These are phyloP conservation scores for Phrynocephalus forsythii DNA, from an alignment of 2,797 vertebrate species.

Conservation along the genomic window DNA sequence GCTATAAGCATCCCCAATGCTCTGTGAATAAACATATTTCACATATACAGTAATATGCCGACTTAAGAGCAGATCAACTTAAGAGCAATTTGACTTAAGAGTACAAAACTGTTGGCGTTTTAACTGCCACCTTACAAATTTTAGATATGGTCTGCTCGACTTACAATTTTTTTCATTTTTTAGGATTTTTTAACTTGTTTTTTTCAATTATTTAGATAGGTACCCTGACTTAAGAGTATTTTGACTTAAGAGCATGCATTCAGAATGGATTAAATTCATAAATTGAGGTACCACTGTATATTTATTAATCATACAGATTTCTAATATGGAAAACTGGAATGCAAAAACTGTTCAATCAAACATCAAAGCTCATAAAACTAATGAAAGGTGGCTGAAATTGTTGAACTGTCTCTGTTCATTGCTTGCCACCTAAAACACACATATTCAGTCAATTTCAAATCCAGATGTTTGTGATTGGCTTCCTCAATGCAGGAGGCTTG, in stretches of 20 bases:
- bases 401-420: constrained; percentile 2
- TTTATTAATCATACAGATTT: constrained; percentile 1
- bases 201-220: too few species aligned
- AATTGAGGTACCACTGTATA: not conserved
- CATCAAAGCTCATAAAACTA: not conserved
- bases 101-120: too few species aligned
- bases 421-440: not conserved
- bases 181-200: too few species aligned
- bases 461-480: not conserved
- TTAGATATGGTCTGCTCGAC: too few species aligned
- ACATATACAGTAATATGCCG: too few species aligned
- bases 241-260: too few species aligned
- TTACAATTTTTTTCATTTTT: too few species aligned
- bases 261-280: too few species aligned
- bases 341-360: not conserved
- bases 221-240: too few species aligned
- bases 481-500: not conserved
- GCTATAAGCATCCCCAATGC: not conserved
- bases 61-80: too few species aligned
- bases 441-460: not conserved
- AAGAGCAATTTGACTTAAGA: too few species aligned
- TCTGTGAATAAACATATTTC: not conserved
- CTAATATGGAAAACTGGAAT: not conserved
- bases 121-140: too few species aligned
- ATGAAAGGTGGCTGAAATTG: not conserved